A percentile compares a stretch with the other conserved stretches of the same genome.
Evolutionary conservation across 2,113 vertebrate genomes (phyloP).

Genomic region (Poeciliopsis occidentalis): DNA sequence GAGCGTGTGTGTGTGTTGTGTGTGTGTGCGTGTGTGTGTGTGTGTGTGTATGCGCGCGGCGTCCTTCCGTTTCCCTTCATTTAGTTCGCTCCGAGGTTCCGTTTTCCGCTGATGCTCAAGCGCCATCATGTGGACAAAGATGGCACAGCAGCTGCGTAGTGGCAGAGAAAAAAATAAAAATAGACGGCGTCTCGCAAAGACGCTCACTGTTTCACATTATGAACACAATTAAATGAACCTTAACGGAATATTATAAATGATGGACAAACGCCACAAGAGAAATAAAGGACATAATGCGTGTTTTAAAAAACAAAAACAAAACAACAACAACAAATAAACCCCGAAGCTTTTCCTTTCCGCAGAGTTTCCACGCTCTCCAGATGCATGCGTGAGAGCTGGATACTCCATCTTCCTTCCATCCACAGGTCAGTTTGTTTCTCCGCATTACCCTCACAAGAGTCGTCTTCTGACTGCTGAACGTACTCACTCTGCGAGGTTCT

Average conservation of each 20-base stretch:
- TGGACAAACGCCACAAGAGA: not conserved
- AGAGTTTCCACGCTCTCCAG: not conserved
- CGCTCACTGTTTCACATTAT: not conserved
- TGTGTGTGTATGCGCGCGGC: not conserved
- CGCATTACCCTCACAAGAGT: not conserved
- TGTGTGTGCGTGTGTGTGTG: constrained; percentile 1
- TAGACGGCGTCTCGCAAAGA: not conserved
- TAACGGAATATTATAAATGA: not conserved
- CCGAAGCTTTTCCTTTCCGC: not conserved
- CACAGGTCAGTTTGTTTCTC: not conserved
- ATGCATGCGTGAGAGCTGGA: not conserved
- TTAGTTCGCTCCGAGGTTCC: constrained; percentile 10
- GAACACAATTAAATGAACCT: not conserved
- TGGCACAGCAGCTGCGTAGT: not conserved
- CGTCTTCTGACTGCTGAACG: too few species aligned
- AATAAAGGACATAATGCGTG: not conserved
- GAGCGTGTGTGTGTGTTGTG: not conserved
- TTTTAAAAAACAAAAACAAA: too few species aligned
- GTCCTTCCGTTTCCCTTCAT: not conserved
- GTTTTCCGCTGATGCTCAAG: constrained; percentile 65
- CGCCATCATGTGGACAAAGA: constrained; percentile 59
- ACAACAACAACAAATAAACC: not conserved
- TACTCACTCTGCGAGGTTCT: too few species aligned
- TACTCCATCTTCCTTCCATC: not conserved
- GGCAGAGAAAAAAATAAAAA: not conserved